Evolutionary conservation across 2,797 vertebrate species (phyloP).

Genomic region (Artibeus lituratus): DNA sequence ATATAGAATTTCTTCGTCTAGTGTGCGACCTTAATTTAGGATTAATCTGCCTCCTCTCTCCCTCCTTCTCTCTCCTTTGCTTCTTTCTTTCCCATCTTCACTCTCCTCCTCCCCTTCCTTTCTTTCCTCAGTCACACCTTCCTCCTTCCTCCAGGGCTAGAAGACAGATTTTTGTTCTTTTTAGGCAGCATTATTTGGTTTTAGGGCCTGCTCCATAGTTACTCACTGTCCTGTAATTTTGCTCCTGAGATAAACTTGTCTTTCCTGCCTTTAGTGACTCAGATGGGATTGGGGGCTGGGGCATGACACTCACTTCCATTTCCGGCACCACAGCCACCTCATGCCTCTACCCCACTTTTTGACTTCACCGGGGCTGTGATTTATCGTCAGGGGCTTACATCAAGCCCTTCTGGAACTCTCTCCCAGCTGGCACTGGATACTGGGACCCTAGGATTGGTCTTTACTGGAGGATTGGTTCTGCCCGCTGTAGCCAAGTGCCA

Average conservation of each 20-base stretch:
- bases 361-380: neutral
- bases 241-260: neutral
- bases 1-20: conserved; percentile 33
- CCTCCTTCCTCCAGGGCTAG: neutral
- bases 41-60: neutral
- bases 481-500: neutral
- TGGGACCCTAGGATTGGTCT: neutral
- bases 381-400: neutral
- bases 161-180: neutral
- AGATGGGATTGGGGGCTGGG: neutral
- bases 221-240: neutral
- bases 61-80: neutral
- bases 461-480: neutral
- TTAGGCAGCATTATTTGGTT: neutral
- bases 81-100: neutral
- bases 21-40: conserved; percentile 35
- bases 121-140: neutral
- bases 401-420: neutral
- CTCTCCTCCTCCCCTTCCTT: neutral
- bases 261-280: neutral
- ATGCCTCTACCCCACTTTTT: neutral
- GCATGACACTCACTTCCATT: neutral
- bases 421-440: neutral
- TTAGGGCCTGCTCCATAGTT: neutral
- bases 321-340: neutral